Percentiles rank a stretch among this genome's conserved stretches.
Evolutionary conservation across 2,888 invertebrate genomes (phyloP).

Genomic region (Sinotaia quadrata): DNA sequence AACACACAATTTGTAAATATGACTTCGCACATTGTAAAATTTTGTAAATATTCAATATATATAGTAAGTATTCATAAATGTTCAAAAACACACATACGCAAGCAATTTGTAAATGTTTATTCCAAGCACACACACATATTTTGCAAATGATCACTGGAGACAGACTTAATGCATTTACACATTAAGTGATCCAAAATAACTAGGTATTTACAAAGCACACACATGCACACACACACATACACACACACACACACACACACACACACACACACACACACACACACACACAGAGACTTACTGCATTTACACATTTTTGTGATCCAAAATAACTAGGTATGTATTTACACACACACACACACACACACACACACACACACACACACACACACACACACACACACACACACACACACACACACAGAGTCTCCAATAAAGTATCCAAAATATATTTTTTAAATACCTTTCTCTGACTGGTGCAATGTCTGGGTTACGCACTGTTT

Average conservation of each 20-base stretch:
- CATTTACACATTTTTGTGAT: too few species aligned
- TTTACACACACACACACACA: too few species aligned
- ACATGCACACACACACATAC: slow-evolving; percentile 1
- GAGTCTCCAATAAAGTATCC: background rate
- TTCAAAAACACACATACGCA: background rate
- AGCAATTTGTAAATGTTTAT: background rate
- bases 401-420: slow-evolving; percentile 11
- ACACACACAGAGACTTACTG: slow-evolving; percentile 13
- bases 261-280: background rate
- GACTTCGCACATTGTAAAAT: too few species aligned
- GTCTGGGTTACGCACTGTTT: background rate
- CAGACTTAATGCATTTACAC: too few species aligned
- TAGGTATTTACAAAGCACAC: background rate
- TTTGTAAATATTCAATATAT: too few species aligned
- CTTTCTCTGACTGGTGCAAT: background rate
- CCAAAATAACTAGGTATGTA: too few species aligned
- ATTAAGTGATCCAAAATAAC: too few species aligned
- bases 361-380: slow-evolving; percentile 17
- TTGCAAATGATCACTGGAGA: too few species aligned
- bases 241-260: background rate
- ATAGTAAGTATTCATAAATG: background rate
- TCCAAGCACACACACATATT: background rate
- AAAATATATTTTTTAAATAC: background rate
- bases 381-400: slow-evolving; percentile 9
- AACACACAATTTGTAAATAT: too few species aligned